Percentiles rank a stretch among this genome's conserved stretches.
These are phyloP conservation scores for Silurus glanis DNA, from an alignment of 2,113 vertebrate species.

Conservation along the genomic window DNA sequence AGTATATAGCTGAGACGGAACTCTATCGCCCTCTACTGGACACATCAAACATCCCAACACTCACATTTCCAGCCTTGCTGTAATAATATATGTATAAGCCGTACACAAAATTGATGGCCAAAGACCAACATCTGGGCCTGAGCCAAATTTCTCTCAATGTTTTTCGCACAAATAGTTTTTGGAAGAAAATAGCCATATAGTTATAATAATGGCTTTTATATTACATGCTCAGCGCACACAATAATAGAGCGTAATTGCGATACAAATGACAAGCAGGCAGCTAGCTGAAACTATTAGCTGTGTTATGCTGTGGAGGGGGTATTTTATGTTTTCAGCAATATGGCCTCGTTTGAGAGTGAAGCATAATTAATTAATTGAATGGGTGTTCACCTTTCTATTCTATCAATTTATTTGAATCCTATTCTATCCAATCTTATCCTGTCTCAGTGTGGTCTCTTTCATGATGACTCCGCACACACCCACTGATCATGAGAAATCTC, in stretches of 20 bases:
- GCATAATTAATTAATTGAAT: neutral
- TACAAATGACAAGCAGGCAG: neutral
- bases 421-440: neutral
- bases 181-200: neutral
- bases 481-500: neutral
- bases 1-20: neutral
- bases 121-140: neutral
- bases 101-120: neutral
- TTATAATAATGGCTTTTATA: neutral
- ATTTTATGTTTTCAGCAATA: neutral
- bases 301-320: neutral
- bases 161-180: neutral
- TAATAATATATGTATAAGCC: neutral
- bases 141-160: neutral
- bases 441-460: neutral
- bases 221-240: neutral
- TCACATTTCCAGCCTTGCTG: neutral
- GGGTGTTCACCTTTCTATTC: neutral
- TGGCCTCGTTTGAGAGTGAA: neutral
- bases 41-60: neutral
- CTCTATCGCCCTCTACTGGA: slow-evolving; percentile 40
- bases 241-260: neutral
- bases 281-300: neutral
- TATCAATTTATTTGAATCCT: neutral
- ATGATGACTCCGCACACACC: neutral